Evolutionary conservation across 2,113 vertebrate genomes (phyloP), one percentile per base, ranked within the genome.

Genomic region (Rhinogobius similis): DNA sequence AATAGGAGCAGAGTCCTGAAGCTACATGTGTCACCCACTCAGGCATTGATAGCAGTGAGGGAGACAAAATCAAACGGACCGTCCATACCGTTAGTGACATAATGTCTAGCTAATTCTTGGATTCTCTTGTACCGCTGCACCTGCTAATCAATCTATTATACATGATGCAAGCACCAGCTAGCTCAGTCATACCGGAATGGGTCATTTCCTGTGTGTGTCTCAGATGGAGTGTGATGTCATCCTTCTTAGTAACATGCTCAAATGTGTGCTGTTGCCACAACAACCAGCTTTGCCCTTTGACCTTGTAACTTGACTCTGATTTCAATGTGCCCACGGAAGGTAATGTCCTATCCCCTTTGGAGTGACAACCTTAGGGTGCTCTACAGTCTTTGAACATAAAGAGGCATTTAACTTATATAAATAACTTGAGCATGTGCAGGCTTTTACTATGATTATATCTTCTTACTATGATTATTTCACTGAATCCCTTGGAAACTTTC

Each of bases 161-260:
- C 44, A 79, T 83, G 73, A 74, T 78, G 68, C 50, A 9, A 16
- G 48, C 64, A 23, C 38, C 56, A 58, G 62, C 48, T 43, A 56
- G 59, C 50, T 39, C 63, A n/a, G 16, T 21, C 68, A 88, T 90
- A 85, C 89, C 90, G 89, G 71, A 91, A 52, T 68, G 63, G n/a
- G 27, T 67, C 23, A 73, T 72, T 84, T 90, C 64, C 70, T 84
- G 73, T 58, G 26, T 55, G 55, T 16, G 23, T 27, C 53, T 56
- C 53, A 67, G 67, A n/a, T 23, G 10, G 29, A 73, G 16, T 29
- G 43, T 16, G 55, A 43, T 38, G 21, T 68, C 71, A 65, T 52
- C 27, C 62, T n/a, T 20, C 18, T 61, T 12, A 20, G 9, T 58
- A 36, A 61, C 29, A 68, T 46, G 26, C 5, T 56, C 14, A 64